These are phyloP conservation scores for Beris chalybata DNA, from an alignment of 2,888 invertebrate species.

Conservation along the genomic window DNA sequence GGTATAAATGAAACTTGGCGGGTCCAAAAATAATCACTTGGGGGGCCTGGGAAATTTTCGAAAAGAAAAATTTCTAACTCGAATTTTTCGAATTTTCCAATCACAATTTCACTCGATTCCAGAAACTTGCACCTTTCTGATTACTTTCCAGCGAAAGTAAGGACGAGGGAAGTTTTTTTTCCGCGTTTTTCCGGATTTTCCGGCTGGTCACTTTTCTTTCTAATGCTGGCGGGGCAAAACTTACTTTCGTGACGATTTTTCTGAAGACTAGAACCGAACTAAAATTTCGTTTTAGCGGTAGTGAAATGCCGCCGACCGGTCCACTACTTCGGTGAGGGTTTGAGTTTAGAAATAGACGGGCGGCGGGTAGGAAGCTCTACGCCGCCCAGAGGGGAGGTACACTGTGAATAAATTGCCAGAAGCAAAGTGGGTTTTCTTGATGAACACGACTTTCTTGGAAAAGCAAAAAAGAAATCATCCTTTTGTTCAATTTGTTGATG, in stretches of 20 bases:
- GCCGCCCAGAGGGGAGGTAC: slow-evolving; percentile 3
- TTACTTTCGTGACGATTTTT: slow-evolving; percentile 56
- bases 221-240: slow-evolving; percentile 34
- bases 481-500: no score
- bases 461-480: no score
- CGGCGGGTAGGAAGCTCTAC: slow-evolving; percentile 13
- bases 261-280: slow-evolving; percentile 50
- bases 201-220: slow-evolving; percentile 16
- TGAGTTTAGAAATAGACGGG: slow-evolving; percentile 35
- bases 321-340: slow-evolving; percentile 15
- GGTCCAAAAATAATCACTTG: slow-evolving; percentile 31
- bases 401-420: slow-evolving; percentile 15
- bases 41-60: slow-evolving; percentile 25
- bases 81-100: slow-evolving; percentile 11
- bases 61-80: slow-evolving; percentile 19
- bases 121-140: no score
- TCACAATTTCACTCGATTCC: no score
- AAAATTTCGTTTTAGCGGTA: slow-evolving; percentile 31
- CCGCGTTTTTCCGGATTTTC: slow-evolving; percentile 7
- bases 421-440: background rate
- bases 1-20: background rate
- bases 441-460: background rate
- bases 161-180: slow-evolving; percentile 7
- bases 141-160: no score
- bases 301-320: slow-evolving; percentile 15